Base-by-base conservation (phyloP, 1,140 invertebrate genomes). In the Lucilia sericata region DNA sequence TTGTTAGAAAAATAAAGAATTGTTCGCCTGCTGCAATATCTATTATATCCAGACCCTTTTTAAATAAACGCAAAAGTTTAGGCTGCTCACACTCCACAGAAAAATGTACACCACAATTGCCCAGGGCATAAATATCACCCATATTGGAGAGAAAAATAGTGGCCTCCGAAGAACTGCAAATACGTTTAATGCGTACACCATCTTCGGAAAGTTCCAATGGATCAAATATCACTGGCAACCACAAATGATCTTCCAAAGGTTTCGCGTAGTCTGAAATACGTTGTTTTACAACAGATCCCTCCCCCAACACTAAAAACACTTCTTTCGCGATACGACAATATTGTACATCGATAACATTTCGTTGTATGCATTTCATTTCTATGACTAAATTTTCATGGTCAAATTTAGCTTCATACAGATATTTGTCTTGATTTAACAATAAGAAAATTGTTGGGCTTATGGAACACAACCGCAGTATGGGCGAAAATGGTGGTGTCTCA, bases 131-230 rank as follows among this genome's bases (percentile, higher is more conserved):
- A 2, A 88, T 86, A 36, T 88, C 87, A 1, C 87, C 86, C 0
- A 80, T 83, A 14, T 82, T 70, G 5, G 86, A 87, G 2, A 91
- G 87, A 74, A 91, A 90, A 55, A 91, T 85, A 2, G 88, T 87
- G 19, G 87, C 90, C 80, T 88, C 83, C 4, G 86, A 83, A 4
- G 90, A 88, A 80, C 88, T 89, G 47, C 88, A 89, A 12, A 90
- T 86, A 0, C 88, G 87, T 12, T 84, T 85, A 70, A 89, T 88
- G 10, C 83, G 51, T 30, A 91, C 87, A 5, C 89, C 88, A 8
- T 88, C 89, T n/a, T 87, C 90, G 36, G 83, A 86, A 19, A 90
- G 83, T 83, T 90, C 89, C 5, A 89, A 78, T 0, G 89, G 89
- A 76, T 91, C 89, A 60, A 89, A 90, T 21, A 83, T 87, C 2